A percentile compares a stretch with the other conserved stretches of the same genome.
phyloP scores from a whole-genome alignment of 92 coral and sea anemone species.

The Palythoa grandis region DNA sequence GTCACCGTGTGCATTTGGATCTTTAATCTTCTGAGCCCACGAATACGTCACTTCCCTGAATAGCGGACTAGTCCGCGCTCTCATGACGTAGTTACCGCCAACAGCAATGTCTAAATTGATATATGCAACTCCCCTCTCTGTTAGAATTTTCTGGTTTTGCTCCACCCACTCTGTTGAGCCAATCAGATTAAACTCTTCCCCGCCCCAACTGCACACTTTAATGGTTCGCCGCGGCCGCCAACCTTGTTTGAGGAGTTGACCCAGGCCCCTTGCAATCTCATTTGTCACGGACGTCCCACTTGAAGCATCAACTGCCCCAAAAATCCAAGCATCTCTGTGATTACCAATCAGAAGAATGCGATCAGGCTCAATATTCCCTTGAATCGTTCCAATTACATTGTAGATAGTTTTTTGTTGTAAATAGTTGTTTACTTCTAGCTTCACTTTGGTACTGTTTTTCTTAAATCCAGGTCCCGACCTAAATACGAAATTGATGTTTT shows the following conservation, averaged over 20 bases:
- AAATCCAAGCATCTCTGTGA: conserved; percentile 93
- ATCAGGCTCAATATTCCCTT: conserved; percentile 87
- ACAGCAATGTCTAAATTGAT: conserved; percentile 94
- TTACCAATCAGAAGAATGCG: conserved; percentile 91
- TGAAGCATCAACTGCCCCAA: conserved; percentile 90
- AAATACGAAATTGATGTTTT: conserved; percentile 60
- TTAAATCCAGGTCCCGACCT: conserved; percentile 88
- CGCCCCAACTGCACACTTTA: conserved; percentile 98
- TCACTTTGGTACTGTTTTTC: conserved; percentile 56
- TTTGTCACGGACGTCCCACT: conserved; percentile 87
- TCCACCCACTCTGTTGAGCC: conserved; percentile 99
- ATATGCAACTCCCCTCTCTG: conserved; percentile 90
- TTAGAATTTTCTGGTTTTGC: conserved; percentile 73
- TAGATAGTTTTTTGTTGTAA: conserved; percentile 58
- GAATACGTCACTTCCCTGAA: conserved; percentile 76
- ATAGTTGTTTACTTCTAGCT: conserved; percentile 73
- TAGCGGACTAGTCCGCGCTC: conserved; percentile 88
- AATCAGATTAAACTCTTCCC: conserved; percentile 91
- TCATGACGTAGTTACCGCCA: conserved; percentile 78
- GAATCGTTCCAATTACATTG: conserved; percentile 94
- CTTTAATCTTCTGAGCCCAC: conserved; percentile 72
- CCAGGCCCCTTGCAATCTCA: conserved; percentile 88
- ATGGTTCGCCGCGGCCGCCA: conserved; percentile 97
- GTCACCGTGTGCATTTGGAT: conserved; percentile 63
- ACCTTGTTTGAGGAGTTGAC: conserved; percentile 75